Evolutionary conservation across 2,113 vertebrate genomes (phyloP), one percentile per base, ranked within the genome.

Genomic region (Phaetusa simplex): DNA sequence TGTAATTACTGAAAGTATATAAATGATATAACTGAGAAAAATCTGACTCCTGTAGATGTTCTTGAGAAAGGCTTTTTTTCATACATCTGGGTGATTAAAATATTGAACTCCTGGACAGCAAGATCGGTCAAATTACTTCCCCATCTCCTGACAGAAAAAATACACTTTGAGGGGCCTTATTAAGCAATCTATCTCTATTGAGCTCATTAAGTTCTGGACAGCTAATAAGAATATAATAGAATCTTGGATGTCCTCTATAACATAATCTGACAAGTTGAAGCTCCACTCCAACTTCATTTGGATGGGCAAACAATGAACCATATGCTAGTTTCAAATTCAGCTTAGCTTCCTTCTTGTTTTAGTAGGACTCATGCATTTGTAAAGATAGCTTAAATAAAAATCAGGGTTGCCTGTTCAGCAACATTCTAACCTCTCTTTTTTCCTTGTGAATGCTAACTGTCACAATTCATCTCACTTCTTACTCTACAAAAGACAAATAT

Each of bases 1-100:
- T 88, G 89, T 97, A 98, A 98, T 98, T 98, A 98, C 93, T 67
- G n/a, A 87, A 97, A 97, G 93, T 95, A 95, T 95, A 97, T 98
- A 96, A 97, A 96, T 96, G 93, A 94, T 85, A 94, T 95, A 97
- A 97, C 69, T 92, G 69, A 74, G 92, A 97, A 92, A 96, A 94
- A 94, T 94, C 87, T 93, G 92, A 92, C 74, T 97, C 85, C 77
- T 84, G 95, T 94, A 96, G 90, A 76, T 83, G 83, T 86, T 97
- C 96, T 87, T 86, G 72, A 96, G 86, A 73, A 97, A 82, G 2
- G 3, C 38, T 66, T 94, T 96, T 91, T 91, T 77, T 86, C 85
- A 93, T 91, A 82, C 43, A 96, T 94, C 91, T 95, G 59, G 96
- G 69, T 96, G 95, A 97, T 96, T 96, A 86, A 96, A 97, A 95